A percentile compares a stretch with the other conserved stretches of the same genome.
Conservation (phyloP, 2,888 invertebrate genomes). For the Mythimna pallens region DNA sequence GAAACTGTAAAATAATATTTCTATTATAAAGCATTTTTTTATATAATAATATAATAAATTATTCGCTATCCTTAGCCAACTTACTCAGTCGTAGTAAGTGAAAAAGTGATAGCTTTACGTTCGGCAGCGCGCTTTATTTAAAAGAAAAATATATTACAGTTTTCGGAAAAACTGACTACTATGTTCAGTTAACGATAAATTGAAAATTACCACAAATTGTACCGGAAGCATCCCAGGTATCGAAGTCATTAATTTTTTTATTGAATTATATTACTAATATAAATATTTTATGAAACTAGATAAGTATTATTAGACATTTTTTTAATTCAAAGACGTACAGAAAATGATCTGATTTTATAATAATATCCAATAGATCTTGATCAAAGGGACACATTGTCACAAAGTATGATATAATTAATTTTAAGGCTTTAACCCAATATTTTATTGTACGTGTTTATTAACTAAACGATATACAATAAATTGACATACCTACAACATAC, state of each 20-base stretch:
- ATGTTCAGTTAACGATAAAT: slow-evolving; percentile 6
- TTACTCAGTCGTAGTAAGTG: slow-evolving; percentile 76
- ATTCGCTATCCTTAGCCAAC: slow-evolving; percentile 72
- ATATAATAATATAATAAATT: slow-evolving; percentile 30
- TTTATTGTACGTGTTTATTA: slow-evolving; percentile 85
- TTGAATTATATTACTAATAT: slow-evolving; percentile 65
- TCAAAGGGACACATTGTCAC: slow-evolving; percentile 71
- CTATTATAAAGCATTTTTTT: slow-evolving; percentile 44
- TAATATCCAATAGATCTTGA: slow-evolving; percentile 71
- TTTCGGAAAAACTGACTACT: slow-evolving; percentile 9
- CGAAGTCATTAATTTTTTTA: slow-evolving; percentile 74
- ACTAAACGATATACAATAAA: slow-evolving; percentile 86
- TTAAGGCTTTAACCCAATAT: slow-evolving; percentile 81
- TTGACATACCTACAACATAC: slow-evolving; percentile 75
- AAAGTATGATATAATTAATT: slow-evolving; percentile 66
- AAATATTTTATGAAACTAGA: slow-evolving; percentile 64
- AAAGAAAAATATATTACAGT: slow-evolving; percentile 31
- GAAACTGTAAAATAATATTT: slow-evolving; percentile 39
- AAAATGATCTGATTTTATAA: slow-evolving; percentile 82
- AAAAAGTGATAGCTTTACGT: slow-evolving; percentile 69
- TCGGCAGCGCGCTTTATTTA: slow-evolving; percentile 60
- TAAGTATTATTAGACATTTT: slow-evolving; percentile 63
- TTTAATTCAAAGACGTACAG: slow-evolving; percentile 67
- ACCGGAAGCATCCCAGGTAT: slow-evolving; percentile 66
- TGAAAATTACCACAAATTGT: slow-evolving; percentile 54